phyloP scores from a whole-genome alignment of 2,797 vertebrate genomes.

The Columba guinea region DNA sequence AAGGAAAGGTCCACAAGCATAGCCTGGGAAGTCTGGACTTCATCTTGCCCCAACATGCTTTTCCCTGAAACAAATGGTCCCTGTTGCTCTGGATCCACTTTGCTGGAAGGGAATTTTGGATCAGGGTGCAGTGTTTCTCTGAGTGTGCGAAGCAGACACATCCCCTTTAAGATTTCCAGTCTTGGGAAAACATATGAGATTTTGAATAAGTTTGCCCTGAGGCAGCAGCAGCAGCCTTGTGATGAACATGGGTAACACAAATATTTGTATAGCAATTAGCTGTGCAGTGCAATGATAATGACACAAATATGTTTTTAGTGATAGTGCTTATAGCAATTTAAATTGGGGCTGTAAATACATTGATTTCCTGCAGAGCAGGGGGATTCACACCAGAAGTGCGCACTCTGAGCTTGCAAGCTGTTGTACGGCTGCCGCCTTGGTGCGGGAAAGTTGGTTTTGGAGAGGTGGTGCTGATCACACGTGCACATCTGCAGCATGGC shows the following conservation, averaged over 20 bases:
- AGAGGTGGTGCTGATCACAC: not conserved
- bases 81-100: not conserved
- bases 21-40: not conserved
- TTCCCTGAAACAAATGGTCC: not conserved
- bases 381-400: not conserved
- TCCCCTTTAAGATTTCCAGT: not conserved
- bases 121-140: not conserved
- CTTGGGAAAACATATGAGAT: not conserved
- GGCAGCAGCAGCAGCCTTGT: not conserved
- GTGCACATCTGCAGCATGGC: not conserved
- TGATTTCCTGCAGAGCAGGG: not conserved
- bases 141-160: not conserved
- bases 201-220: not conserved
- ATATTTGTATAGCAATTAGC: conserved; percentile 57
- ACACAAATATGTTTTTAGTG: not conserved
- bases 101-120: not conserved
- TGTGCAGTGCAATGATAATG: not conserved
- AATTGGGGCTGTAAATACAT: not conserved
- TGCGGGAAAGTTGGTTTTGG: not conserved
- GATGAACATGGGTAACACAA: conserved; percentile 14
- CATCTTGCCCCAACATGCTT: not conserved
- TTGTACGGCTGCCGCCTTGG: not conserved
- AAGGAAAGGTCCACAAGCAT: not conserved
- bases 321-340: not conserved
- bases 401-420: not conserved